phyloP scores from a whole-genome alignment of 2,888 invertebrate genomes.

The Hypomecis atomaria region DNA sequence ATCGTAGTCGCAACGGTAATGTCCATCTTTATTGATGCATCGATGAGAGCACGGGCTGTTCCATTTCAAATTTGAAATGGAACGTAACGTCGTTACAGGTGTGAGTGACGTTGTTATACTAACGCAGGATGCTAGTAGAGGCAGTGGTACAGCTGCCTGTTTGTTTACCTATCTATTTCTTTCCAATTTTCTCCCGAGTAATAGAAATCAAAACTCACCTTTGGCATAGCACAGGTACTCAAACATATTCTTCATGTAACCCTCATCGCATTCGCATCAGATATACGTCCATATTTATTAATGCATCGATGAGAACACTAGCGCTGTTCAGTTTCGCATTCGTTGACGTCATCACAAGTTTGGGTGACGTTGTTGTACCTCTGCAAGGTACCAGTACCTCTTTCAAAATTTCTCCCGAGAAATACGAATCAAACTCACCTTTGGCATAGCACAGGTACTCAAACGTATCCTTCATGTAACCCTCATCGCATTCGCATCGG shows the following conservation, averaged over 20 bases:
- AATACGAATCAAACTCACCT: slow-evolving; percentile 52
- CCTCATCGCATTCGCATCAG: slow-evolving; percentile 86
- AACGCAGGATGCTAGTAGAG: slow-evolving; percentile 58
- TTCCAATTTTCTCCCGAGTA: too few relatives aligned
- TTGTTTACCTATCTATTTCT: too few relatives aligned
- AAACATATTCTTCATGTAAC: slow-evolving; percentile 53
- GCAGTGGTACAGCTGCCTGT: slow-evolving; percentile 75
- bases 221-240: slow-evolving; percentile 63
- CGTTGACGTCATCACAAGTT: slow-evolving; percentile 85
- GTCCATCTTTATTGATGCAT: slow-evolving; percentile 85
- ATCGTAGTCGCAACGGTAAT: slow-evolving; percentile 87
- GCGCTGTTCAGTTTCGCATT: slow-evolving; percentile 86
- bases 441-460: slow-evolving; percentile 63
- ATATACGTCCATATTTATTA: slow-evolving; percentile 85
- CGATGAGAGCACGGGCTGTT: slow-evolving; percentile 88
- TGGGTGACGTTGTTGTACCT: slow-evolving; percentile 64
- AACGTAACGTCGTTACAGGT: slow-evolving; percentile 83
- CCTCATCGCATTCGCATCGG: slow-evolving; percentile 86
- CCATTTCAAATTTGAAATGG: slow-evolving; percentile 87
- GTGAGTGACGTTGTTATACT: slow-evolving; percentile 61
- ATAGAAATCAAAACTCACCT: slow-evolving; percentile 60
- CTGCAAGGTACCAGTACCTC: too few relatives aligned
- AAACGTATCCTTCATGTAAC: slow-evolving; percentile 54
- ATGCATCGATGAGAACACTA: slow-evolving; percentile 89
- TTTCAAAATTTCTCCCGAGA: background rate